Evolutionary conservation across 2,113 vertebrate genomes (phyloP).

Genomic region (Oxyruncus cristatus): DNA sequence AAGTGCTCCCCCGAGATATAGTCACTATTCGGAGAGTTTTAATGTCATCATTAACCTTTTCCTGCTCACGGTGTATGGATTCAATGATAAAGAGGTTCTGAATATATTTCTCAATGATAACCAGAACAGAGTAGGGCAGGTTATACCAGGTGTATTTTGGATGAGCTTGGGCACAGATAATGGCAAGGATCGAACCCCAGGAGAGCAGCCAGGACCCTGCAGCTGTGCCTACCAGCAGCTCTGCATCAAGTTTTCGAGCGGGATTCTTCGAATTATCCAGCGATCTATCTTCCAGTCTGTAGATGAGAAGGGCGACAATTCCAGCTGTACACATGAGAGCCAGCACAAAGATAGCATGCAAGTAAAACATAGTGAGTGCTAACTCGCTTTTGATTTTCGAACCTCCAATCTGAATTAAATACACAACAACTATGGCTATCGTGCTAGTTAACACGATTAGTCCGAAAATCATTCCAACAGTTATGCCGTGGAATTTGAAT

Average conservation of each 20-base stretch:
- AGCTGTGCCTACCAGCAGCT: constrained; percentile 88
- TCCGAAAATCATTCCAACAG: constrained; percentile 82
- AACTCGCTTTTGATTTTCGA: constrained; percentile 77
- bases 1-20: constrained; percentile 64
- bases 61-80: constrained; percentile 84
- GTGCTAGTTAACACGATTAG: constrained; percentile 83
- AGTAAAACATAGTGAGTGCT: constrained; percentile 90
- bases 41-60: constrained; percentile 55
- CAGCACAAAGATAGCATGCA: constrained; percentile 82
- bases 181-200: constrained; percentile 92
- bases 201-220: constrained; percentile 94
- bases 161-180: constrained; percentile 71
- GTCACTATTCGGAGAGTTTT: constrained; percentile 81
- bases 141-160: constrained; percentile 87
- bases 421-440: constrained; percentile 87
- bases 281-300: constrained; percentile 77
- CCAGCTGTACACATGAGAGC: constrained; percentile 83
- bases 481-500: constrained; percentile 72
- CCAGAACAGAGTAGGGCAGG: constrained; percentile 84
- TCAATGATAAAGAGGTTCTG: constrained; percentile 96
- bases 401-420: constrained; percentile 85
- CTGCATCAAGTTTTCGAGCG: constrained; percentile 85
- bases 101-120: constrained; percentile 89
- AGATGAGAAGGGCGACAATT: constrained; percentile 81
- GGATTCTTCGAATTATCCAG: constrained; percentile 88